phyloP scores from a whole-genome alignment of 1,140 invertebrate species.

The Cotesia vestalis region DNA sequence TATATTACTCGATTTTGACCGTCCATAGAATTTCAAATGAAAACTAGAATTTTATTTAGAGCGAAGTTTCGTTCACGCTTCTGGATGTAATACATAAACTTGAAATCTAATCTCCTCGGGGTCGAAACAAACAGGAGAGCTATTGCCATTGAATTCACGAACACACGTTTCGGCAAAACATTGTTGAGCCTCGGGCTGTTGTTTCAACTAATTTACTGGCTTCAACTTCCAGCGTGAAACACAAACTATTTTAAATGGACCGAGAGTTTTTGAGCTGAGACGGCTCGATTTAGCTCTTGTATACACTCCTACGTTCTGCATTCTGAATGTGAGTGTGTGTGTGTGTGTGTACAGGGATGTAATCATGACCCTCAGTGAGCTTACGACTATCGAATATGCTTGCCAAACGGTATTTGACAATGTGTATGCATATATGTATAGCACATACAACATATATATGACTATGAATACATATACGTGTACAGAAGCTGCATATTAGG shows the following conservation, averaged over 20 bases:
- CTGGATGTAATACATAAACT: too few relatives aligned
- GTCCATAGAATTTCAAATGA: too few relatives aligned
- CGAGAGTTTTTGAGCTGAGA: not conserved
- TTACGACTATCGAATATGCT: conserved; percentile 12
- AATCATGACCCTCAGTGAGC: conserved; percentile 14
- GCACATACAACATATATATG: not conserved
- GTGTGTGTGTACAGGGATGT: not conserved
- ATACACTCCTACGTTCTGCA: not conserved
- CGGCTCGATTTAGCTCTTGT: too few relatives aligned
- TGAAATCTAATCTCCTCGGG: too few relatives aligned
- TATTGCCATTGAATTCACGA: too few relatives aligned
- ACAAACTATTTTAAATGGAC: not conserved
- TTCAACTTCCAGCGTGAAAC: conserved; percentile 9
- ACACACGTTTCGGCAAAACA: too few relatives aligned
- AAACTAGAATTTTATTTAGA: too few relatives aligned
- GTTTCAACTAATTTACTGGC: conserved; percentile 26
- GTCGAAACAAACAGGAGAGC: too few relatives aligned
- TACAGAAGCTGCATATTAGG: too few relatives aligned
- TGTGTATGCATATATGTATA: conserved; percentile 4
- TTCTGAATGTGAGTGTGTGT: too few relatives aligned
- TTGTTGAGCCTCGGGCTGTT: conserved; percentile 11
- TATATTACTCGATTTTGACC: too few relatives aligned
- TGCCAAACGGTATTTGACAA: not conserved
- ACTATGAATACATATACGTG: not conserved
- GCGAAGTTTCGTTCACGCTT: too few relatives aligned